Base-by-base conservation (phyloP, 1,140 invertebrate species). In the Drosophila lini region DNA sequence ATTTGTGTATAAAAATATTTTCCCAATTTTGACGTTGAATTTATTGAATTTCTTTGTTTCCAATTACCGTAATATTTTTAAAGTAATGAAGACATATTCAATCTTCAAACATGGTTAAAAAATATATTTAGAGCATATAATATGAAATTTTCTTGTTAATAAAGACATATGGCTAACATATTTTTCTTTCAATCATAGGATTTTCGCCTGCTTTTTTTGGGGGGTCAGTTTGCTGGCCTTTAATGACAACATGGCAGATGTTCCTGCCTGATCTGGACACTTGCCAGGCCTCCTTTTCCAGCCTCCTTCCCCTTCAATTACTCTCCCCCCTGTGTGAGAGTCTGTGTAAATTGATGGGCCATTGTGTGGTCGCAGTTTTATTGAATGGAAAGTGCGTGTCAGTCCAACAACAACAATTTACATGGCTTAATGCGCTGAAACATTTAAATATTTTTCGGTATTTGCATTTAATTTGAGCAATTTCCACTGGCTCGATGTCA, bases 371-470 rank as follows among this genome's bases (percentile, higher is more conserved):
- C 74, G 71, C 28, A 73, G 45, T 69, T 84, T 81, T 78, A 89
- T 84, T 89, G 80, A 78, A 84, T 89, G 80, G 50, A 74, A 80
- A 81, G 74, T 83, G 84, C 80, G 84, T 83, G 80, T 80, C 76
- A 61, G 52, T 58, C 42, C 62, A 60, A 55, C 25, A 28, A 16
- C 62, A 77, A 78, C 74, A 78, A 74, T 88, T 82, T 82, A 86
- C 78, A 84, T 65, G 61, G 67, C 81, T 85, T 84, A 85, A 84
- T 84, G 77, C 44, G 48, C 65, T 81, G 76, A 63, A 85, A 85
- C 59, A 61, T 78, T 73, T 63, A 53, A 60, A 74, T 81, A 69
- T 78, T 81, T 68, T 71, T 55, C 45, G 47, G 47, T 42, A 79
- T 79, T 79, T 79, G 60, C 65, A 60, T 63, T 65, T 76, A 81